Percentiles rank a stretch among this genome's conserved stretches.
These are phyloP conservation scores for Melanotaenia nigrans DNA, from an alignment of 2,797 vertebrate genomes.

Conservation along the genomic window DNA sequence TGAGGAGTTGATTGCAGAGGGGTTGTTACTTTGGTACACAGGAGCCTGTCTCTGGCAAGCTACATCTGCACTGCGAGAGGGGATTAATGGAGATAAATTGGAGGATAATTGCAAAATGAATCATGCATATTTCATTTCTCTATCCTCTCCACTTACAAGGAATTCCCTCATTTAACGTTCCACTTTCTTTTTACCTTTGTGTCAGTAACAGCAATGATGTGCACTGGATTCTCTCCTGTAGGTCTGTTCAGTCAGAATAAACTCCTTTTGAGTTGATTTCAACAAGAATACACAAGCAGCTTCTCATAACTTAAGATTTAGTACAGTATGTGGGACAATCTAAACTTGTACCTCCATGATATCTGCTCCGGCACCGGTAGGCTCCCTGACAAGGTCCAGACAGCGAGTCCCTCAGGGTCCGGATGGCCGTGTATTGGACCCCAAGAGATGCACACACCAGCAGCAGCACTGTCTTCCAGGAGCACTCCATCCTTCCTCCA, in stretches of 20 bases:
- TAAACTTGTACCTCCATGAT: constrained; percentile 73
- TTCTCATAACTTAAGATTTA: background rate
- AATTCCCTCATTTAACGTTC: constrained; percentile 61
- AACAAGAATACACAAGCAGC: background rate
- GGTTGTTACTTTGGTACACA: constrained; percentile 68
- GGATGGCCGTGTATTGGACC: constrained; percentile 87
- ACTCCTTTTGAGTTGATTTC: background rate
- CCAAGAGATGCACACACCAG: constrained; percentile 84
- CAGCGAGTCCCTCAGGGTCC: constrained; percentile 82
- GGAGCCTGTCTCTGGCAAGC: constrained; percentile 37
- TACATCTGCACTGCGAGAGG: constrained; percentile 65
- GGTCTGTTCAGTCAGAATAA: background rate
- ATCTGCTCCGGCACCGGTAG: constrained; percentile 76
- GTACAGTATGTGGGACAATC: constrained; percentile 19
- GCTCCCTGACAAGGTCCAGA: constrained; percentile 77
- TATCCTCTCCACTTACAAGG: constrained; percentile 54
- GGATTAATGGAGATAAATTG: constrained; percentile 76
- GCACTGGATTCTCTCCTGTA: constrained; percentile 8
- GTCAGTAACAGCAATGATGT: constrained; percentile 9
- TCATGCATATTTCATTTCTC: constrained; percentile 71
- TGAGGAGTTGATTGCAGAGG: constrained; percentile 81
- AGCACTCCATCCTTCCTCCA: constrained; percentile 84
- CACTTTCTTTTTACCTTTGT: constrained; percentile 24
- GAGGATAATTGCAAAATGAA: constrained; percentile 73
- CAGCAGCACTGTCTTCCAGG: constrained; percentile 86